Evolutionary conservation across 30 jellyfish, hydroid and myxozoan species (phyloP).

Genomic region (Cassiopea andromeda): DNA sequence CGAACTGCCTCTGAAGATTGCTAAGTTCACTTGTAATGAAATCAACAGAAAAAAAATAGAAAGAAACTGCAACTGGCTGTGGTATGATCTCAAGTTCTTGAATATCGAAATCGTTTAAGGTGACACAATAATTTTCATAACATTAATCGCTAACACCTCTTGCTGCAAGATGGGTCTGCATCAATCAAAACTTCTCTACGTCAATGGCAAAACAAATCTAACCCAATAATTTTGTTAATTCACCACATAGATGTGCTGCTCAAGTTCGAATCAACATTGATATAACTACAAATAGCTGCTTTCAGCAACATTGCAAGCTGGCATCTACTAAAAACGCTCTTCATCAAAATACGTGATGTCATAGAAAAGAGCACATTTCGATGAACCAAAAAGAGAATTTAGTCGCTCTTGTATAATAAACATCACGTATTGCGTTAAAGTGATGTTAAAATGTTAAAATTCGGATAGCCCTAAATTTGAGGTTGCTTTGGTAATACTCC

Average conservation of each 20-base stretch:
- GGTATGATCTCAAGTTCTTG: background rate
- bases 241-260: constrained; percentile 31
- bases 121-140: background rate
- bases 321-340: background rate
- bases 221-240: constrained; percentile 42
- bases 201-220: constrained; percentile 36
- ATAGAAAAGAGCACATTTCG: no score
- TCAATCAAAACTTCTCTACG: constrained; percentile 1
- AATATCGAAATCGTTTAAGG: constrained; percentile 10
- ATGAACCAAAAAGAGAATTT: no score
- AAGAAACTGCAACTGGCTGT: background rate
- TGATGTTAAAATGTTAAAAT: no score
- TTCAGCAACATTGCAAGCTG: constrained; percentile 19
- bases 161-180: constrained; percentile 32
- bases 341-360: background rate
- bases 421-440: no score
- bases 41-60: no score
- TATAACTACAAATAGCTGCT: constrained; percentile 25
- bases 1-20: no score
- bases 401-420: no score
- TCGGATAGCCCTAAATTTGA: no score
- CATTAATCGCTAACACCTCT: constrained; percentile 10
- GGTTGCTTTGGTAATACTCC: no score
- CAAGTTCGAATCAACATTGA: constrained; percentile 31
- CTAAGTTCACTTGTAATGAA: no score